Conservation (phyloP, 92 coral and sea anemone genomes). For the Epizoanthus stellaris region DNA sequence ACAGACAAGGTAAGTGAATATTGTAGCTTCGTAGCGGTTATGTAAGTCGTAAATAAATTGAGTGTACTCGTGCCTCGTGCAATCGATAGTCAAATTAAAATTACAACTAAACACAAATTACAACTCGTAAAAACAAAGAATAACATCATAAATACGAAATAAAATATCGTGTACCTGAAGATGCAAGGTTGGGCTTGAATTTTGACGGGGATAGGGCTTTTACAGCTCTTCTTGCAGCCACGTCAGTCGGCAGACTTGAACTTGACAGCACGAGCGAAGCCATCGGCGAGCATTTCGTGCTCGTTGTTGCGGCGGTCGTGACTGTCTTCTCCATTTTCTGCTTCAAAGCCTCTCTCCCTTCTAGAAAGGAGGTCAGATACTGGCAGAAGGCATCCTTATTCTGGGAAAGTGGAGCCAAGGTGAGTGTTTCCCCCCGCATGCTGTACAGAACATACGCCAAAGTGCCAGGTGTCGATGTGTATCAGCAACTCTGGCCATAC, state of each 20-base stretch:
- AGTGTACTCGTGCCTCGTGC: no score
- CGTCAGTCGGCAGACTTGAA: background rate
- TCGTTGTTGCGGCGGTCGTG: no score
- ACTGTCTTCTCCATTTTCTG: background rate
- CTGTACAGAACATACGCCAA: background rate
- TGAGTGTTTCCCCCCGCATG: background rate
- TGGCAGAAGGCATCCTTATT: conserved; percentile 40
- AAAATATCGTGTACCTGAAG: no score
- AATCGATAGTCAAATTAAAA: no score
- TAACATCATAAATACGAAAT: no score
- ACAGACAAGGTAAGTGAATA: no score
- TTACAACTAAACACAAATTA: no score
- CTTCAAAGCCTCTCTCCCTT: conserved; percentile 42
- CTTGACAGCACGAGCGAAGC: background rate
- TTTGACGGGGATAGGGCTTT: no score
- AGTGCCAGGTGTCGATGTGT: conserved; percentile 30
- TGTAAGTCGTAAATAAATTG: no score
- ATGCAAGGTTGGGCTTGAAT: no score
- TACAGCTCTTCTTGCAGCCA: background rate
- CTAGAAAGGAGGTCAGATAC: conserved; percentile 41
- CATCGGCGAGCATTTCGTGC: background rate
- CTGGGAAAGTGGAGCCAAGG: conserved; percentile 20
- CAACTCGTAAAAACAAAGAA: no score
- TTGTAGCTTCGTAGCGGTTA: no score
- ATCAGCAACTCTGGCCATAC: conserved; percentile 15